Evolutionary conservation across 2,888 invertebrate species (phyloP).

Genomic region (Acanthosepion pharaonis): DNA sequence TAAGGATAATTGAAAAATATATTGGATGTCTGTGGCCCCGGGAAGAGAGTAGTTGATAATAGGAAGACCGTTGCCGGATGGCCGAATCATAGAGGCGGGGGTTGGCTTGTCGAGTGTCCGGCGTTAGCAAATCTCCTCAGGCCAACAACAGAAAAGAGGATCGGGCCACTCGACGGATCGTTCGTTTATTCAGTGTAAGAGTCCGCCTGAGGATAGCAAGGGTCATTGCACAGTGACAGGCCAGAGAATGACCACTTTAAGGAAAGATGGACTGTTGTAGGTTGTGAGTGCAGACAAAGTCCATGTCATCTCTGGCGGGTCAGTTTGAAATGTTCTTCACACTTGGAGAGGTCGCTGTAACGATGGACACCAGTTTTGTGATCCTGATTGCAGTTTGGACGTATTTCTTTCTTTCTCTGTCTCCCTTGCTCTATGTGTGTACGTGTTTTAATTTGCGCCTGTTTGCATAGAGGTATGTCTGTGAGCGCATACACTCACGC

Average conservation of each 20-base stretch:
- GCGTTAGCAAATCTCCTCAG: neutral
- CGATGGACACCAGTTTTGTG: neutral
- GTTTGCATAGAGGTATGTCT: no score
- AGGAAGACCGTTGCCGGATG: neutral
- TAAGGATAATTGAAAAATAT: conserved; percentile 33
- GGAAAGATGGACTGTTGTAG: neutral
- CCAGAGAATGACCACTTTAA: neutral
- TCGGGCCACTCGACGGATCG: neutral
- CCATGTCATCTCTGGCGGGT: no score
- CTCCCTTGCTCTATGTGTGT: neutral
- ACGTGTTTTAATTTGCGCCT: no score
- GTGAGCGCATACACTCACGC: no score
- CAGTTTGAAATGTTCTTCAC: neutral
- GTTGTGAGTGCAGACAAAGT: no score
- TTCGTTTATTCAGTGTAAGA: conserved; percentile 13
- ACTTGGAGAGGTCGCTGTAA: neutral
- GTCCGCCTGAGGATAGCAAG: neutral
- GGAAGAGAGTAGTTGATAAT: neutral
- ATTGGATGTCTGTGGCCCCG: neutral
- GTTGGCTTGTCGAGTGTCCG: neutral
- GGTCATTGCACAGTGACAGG: conserved; percentile 6
- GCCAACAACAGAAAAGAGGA: neutral
- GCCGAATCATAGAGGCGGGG: neutral
- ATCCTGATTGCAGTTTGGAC: neutral
- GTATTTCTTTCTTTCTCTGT: neutral